Conservation (phyloP, 2,113 vertebrate species). For the Phylloscopus trochiloides region DNA sequence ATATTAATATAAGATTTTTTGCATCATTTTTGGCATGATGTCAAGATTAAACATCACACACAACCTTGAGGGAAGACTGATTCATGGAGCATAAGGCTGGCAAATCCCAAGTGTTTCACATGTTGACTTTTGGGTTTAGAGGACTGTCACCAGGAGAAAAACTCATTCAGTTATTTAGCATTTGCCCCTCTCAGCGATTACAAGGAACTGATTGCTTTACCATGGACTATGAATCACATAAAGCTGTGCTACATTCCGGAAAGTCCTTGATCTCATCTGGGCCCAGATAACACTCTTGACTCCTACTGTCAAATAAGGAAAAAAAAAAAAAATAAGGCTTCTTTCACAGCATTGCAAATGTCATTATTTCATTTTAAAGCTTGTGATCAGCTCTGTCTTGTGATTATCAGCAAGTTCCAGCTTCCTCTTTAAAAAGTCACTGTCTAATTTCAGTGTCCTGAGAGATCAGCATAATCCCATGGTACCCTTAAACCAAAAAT, state of each 20-base stretch:
- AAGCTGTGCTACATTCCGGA: not conserved
- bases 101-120: not conserved
- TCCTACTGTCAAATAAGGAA: not conserved
- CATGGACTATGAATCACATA: not conserved
- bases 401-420: not conserved
- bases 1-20: not conserved
- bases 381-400: not conserved
- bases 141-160: not conserved
- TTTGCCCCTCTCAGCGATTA: not conserved
- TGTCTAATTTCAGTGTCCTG: not conserved
- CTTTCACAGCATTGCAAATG: not conserved
- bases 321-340: not conserved
- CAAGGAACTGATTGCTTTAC: not conserved
- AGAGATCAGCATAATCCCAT: not conserved
- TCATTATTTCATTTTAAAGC: not conserved
- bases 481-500: not conserved
- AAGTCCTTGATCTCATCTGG: not conserved
- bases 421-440: not conserved
- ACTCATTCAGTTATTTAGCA: not conserved
- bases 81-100: not conserved
- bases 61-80: not conserved
- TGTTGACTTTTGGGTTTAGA: not conserved
- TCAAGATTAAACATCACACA: not conserved
- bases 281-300: not conserved
- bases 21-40: not conserved